Evolutionary conservation across 2,113 vertebrate genomes (phyloP), one percentile per base, ranked within the genome.

Genomic region (Lasiurus borealis): DNA sequence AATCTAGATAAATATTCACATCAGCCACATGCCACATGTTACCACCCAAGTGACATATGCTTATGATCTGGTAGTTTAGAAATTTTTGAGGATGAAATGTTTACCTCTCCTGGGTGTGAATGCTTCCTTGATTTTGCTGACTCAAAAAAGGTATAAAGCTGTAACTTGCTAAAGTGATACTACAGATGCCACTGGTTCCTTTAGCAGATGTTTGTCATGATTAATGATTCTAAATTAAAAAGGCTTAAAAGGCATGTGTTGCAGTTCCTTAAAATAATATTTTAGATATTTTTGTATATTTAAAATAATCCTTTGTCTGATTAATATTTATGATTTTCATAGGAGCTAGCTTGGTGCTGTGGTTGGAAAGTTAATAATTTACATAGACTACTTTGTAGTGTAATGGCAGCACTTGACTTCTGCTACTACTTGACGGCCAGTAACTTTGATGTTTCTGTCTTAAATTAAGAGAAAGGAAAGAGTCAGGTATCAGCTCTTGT

Each of bases 291-390:
- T 88, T 88, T 87, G 75, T 77, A 48, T 46, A 52, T 85, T 59
- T 92, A 78, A 71, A 96, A 92, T 34, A 92, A 77, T 76, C 80
- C 1, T 31, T 85, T 90, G 88, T 40, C 64, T 96, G 44, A 96
- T 94, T 92, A 96, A 95, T 34, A 96, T 95, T 84, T 94, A 95
- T 95, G 57, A 83, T 95, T 97, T 95, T 88, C 14, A 27, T 31
- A 68, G 87, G 62, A 83, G 71, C n/a, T 90, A 85, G 27, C 69
- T 36, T 66, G 54, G 93, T 95, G 81, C 23, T 76, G 76, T 5
- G 89, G 34, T 54, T 96, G 88, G 78, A 54, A 94, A 92, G 29
- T 98, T 96, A 98, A 98, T 97, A 96, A 98, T 97, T 87, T 76
- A 97, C 89, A 81, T 75, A 93, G 31, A 83, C 29, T 95, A 21